Conservation (phyloP, 2,113 vertebrate genomes). For the Eulemur rufifrons region DNA sequence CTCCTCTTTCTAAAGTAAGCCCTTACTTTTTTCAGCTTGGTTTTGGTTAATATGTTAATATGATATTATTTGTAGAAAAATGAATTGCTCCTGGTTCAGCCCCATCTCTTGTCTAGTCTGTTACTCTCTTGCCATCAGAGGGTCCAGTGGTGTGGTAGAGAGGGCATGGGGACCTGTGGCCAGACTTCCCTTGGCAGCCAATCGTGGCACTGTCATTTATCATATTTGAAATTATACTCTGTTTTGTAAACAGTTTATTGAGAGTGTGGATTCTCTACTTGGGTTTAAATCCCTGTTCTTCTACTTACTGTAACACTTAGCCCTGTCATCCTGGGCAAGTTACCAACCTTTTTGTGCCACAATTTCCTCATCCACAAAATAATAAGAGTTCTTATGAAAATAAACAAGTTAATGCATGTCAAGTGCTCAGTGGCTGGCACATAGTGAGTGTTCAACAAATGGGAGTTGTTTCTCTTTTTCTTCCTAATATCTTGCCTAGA, state of each 20-base stretch:
- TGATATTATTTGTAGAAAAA: not conserved
- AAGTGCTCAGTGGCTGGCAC: not conserved
- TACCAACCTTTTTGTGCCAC: not conserved
- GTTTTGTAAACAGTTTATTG: not conserved
- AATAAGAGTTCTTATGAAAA: not conserved
- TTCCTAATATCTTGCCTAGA: not conserved
- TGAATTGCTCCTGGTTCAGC: not conserved
- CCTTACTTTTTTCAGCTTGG: not conserved
- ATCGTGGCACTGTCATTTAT: not conserved
- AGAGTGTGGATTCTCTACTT: not conserved
- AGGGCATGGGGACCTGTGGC: not conserved
- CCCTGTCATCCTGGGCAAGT: not conserved
- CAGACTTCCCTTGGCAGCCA: not conserved
- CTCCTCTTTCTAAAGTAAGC: not conserved
- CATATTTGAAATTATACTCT: not conserved
- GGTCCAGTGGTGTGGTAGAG: not conserved
- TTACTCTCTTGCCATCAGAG: not conserved
- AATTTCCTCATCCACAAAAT: constrained; percentile 22
- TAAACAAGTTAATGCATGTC: not conserved
- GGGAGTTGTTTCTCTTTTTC: not conserved
- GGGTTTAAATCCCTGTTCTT: not conserved
- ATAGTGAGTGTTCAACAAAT: not conserved
- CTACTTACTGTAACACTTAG: not conserved
- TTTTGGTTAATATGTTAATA: not conserved
- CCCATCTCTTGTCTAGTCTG: not conserved